Conservation (phyloP, 2,113 vertebrate species). For the Thymallus thymallus region DNA sequence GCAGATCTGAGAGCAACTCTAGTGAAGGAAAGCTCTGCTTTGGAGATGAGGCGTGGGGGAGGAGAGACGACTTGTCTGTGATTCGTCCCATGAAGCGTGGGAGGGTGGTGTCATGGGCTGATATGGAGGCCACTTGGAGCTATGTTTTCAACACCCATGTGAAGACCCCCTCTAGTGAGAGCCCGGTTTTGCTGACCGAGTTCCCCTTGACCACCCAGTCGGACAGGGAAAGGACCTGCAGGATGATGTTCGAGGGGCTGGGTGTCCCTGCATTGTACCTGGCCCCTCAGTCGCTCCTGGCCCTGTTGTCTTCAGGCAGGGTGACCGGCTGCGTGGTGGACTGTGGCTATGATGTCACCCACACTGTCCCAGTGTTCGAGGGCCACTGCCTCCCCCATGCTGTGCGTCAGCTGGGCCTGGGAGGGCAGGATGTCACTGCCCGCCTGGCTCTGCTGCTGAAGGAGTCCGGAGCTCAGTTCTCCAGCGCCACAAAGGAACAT, state of each 20-base stretch:
- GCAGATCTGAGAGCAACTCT: background rate
- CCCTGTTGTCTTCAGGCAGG: background rate
- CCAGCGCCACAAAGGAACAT: background rate
- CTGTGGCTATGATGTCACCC: background rate
- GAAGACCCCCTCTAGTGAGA: background rate
- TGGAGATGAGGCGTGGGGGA: background rate
- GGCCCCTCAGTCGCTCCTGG: background rate
- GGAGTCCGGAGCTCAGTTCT: background rate
- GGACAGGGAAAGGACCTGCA: background rate
- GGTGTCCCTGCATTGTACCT: background rate
- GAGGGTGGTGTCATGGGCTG: background rate
- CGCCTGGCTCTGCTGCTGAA: background rate
- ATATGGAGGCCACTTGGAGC: background rate
- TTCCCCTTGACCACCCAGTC: background rate
- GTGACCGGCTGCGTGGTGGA: background rate
- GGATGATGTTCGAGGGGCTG: background rate
- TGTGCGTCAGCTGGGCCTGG: background rate
- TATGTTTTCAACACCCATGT: background rate
- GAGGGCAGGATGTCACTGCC: background rate
- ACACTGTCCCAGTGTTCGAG: background rate
- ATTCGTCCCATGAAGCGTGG: background rate
- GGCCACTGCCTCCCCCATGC: background rate
- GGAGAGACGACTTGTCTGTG: conserved; percentile 3
- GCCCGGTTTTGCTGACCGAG: background rate
- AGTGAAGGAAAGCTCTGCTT: background rate